phyloP scores from a whole-genome alignment of 2,888 invertebrate genomes.

The Ecliptopera silaceata region DNA sequence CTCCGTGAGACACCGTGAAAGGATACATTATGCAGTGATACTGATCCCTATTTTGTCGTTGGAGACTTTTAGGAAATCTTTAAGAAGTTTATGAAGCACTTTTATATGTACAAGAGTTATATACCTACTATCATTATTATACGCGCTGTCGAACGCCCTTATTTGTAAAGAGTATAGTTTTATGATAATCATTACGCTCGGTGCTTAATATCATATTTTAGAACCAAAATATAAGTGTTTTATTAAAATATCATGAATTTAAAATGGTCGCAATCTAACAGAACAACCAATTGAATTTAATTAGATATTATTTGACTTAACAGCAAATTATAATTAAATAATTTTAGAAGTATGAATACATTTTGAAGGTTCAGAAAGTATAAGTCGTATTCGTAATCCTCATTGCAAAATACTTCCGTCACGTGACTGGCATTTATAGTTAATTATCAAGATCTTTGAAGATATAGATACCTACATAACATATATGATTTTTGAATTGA shows the following conservation, averaged over 20 bases:
- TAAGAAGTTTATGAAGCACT: conserved; percentile 18
- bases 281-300: too few species aligned
- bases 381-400: background rate
- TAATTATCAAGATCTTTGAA: conserved; percentile 2
- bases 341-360: too few species aligned
- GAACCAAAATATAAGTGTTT: too few species aligned
- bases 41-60: conserved; percentile 30
- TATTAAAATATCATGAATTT: too few species aligned
- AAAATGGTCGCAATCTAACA: too few species aligned
- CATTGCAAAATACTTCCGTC: conserved; percentile 1
- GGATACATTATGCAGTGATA: conserved; percentile 37
- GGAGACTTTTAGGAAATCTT: conserved; percentile 21
- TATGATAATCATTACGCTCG: too few species aligned
- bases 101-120: background rate
- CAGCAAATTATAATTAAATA: background rate
- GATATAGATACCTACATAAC: background rate
- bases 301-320: background rate
- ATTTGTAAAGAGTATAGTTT: too few species aligned
- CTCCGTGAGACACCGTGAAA: conserved; percentile 46
- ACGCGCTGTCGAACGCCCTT: too few species aligned
- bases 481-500: too few species aligned
- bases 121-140: background rate
- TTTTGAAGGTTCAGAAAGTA: background rate
- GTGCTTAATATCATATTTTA: too few species aligned
- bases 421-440: conserved; percentile 5